Evolutionary conservation across 2,113 vertebrate genomes (phyloP).

Genomic region (Misgurnus mizolepis): DNA sequence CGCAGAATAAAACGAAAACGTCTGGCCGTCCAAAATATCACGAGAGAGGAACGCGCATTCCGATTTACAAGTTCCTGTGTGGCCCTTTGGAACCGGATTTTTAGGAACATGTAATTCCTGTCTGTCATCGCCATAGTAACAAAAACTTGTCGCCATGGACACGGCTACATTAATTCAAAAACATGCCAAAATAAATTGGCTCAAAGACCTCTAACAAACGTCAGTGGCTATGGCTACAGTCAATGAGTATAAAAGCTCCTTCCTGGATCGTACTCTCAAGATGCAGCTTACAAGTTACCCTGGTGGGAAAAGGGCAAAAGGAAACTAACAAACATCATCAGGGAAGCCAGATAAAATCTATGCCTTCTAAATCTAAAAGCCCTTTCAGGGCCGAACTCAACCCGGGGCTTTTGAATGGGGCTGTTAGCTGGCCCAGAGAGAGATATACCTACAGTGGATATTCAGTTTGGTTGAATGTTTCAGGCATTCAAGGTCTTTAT

Average conservation of each 20-base stretch:
- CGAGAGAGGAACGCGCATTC: conserved; percentile 1
- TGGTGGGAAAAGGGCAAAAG: conserved; percentile 53
- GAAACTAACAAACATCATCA: conserved; percentile 51
- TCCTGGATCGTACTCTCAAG: conserved; percentile 36
- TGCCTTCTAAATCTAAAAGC: conserved; percentile 44
- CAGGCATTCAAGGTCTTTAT: conserved; percentile 1
- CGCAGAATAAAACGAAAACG: neutral
- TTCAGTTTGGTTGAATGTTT: neutral
- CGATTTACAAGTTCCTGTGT: conserved; percentile 26
- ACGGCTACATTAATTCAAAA: conserved; percentile 58
- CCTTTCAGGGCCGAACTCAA: conserved; percentile 28
- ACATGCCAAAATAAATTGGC: conserved; percentile 60
- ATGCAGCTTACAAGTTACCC: conserved; percentile 58
- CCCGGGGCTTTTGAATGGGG: conserved; percentile 2
- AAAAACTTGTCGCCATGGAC: conserved; percentile 60
- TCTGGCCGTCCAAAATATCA: conserved; percentile 16
- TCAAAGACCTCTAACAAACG: conserved; percentile 53
- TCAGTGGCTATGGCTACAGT: conserved; percentile 58
- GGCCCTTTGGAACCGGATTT: conserved; percentile 36
- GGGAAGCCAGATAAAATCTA: conserved; percentile 53
- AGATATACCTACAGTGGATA: neutral
- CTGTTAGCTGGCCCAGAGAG: neutral
- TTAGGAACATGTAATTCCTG: conserved; percentile 55
- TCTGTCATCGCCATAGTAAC: conserved; percentile 56
- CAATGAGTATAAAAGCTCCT: conserved; percentile 52